Percentiles rank a stretch among this genome's conserved stretches.
phyloP scores from a whole-genome alignment of 1,140 invertebrate species.

The Trichoplusia ni region DNA sequence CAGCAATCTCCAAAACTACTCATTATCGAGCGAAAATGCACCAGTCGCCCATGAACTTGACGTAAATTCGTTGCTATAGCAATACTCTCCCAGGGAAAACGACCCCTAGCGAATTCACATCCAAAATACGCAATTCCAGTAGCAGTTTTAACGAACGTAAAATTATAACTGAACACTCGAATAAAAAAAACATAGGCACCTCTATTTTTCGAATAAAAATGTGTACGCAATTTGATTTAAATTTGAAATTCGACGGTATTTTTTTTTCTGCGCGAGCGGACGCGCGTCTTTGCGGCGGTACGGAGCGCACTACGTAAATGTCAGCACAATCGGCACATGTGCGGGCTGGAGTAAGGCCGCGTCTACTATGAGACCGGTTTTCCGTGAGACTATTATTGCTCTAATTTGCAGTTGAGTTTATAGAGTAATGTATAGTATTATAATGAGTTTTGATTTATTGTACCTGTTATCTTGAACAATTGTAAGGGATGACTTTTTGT shows the following conservation, averaged over 20 bases:
- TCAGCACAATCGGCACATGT: conserved; percentile 74
- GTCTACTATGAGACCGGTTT: conserved; percentile 50
- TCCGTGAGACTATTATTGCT: conserved; percentile 35
- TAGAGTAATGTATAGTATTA: too few species aligned
- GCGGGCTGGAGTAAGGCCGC: conserved; percentile 57
- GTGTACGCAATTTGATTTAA: conserved; percentile 43
- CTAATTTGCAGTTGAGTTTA: background rate
- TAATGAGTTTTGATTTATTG: too few species aligned
- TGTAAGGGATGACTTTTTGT: background rate
- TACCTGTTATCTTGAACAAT: too few species aligned
- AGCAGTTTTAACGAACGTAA: background rate
- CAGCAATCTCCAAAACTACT: conserved; percentile 43
- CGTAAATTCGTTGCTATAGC: conserved; percentile 75
- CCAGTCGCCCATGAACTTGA: conserved; percentile 78
- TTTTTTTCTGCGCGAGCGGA: conserved; percentile 42
- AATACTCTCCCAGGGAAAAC: conserved; percentile 70
- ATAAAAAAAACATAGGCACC: conserved; percentile 40
- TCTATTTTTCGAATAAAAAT: conserved; percentile 37
- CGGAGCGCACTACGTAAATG: conserved; percentile 77
- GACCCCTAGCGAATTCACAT: conserved; percentile 51
- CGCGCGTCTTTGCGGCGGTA: conserved; percentile 62
- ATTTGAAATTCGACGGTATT: conserved; percentile 40
- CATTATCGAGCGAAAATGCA: conserved; percentile 77
- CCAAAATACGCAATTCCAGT: conserved; percentile 37
- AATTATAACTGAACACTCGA: conserved; percentile 31